Base-by-base conservation (phyloP, 2,113 vertebrate genomes). In the Protobothrops flavoviridis region DNA sequence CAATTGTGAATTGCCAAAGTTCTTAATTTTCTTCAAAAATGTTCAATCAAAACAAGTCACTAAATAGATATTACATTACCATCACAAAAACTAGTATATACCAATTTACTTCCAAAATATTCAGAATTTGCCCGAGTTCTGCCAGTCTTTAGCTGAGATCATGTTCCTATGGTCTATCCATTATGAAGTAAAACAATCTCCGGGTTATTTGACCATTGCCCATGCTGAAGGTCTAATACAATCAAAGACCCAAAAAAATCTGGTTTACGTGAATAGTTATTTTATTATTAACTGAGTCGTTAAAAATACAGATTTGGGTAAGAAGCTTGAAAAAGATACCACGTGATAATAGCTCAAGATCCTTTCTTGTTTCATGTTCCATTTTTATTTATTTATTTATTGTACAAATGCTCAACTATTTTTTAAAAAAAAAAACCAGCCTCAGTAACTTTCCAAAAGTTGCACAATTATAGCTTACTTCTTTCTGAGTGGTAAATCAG, bases 181-280 rank as follows among this genome's bases (percentile, higher is more conserved):
- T 20, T 39, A 39, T 81, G 69, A 81, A 3, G 69, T 81, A 39
- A 39, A 81, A 81, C 15, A 81, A 81, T 39, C 20, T 33, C 69
- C 6, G 20, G 15, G 2, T 3, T 81, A 81, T 81, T 81, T 81
- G n/a, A 81, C 2, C 13, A 33, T 74, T 74, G 17, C 13, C 13
- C 64, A 17, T 81, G n/a, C 69, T 81, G 15, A 39, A 81, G 69
- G n/a, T 39, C 33, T 81, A 39, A 81, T 81, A 8, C 33, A 8
- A 39, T 81, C 33, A 20, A 8, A 81, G 69, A 20, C 15, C 15
- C 95, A 93, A 64, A 2, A 24, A 26, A 90, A 56, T 91, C 95
- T 95, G 95, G 94, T 96, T 94, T 95, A 92, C 81, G 85, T 55
- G 74, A 94, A 94, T 96, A 91, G 93, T 94, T 93, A 85, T 94